Percentiles rank a stretch among this genome's conserved stretches.
These are phyloP conservation scores for Solen grandis DNA, from an alignment of 1,140 invertebrate species.

Conservation along the genomic window DNA sequence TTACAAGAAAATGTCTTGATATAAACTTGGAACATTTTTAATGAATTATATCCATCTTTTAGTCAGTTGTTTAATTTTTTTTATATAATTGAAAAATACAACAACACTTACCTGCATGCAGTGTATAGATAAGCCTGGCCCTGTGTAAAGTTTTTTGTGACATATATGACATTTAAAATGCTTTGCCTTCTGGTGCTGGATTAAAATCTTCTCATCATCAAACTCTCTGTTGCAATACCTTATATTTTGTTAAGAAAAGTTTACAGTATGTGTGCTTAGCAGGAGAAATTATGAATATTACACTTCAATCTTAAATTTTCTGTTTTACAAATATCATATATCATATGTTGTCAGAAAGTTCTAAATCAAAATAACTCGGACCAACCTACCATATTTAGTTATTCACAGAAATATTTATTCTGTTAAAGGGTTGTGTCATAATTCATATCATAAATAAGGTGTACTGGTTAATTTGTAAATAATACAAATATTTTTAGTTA, in stretches of 20 bases:
- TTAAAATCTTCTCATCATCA: conserved; percentile 99
- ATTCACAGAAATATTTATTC: no score
- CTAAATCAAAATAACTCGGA: background rate
- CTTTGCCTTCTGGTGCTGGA: conserved; percentile 99
- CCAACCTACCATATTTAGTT: background rate
- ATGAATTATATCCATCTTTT: no score
- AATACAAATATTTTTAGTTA: no score
- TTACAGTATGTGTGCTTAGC: conserved; percentile 69
- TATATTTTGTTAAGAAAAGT: conserved; percentile 65
- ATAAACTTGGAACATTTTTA: no score
- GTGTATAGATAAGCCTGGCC: conserved; percentile 97
- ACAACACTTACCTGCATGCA: conserved; percentile 98
- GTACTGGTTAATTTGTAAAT: no score
- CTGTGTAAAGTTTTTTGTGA: conserved; percentile 99
- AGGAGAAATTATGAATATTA: background rate
- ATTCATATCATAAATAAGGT: no score
- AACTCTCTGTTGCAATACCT: conserved; percentile 99
- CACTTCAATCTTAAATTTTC: no score
- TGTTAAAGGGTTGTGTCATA: no score
- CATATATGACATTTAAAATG: conserved; percentile 99
- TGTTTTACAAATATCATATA: no score
- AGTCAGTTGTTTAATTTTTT: no score
- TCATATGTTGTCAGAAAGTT: background rate
- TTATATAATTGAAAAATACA: no score
- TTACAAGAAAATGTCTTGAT: no score